Evolutionary conservation across 2,113 vertebrate species (phyloP).

Genomic region (Chunga burmeisteri): DNA sequence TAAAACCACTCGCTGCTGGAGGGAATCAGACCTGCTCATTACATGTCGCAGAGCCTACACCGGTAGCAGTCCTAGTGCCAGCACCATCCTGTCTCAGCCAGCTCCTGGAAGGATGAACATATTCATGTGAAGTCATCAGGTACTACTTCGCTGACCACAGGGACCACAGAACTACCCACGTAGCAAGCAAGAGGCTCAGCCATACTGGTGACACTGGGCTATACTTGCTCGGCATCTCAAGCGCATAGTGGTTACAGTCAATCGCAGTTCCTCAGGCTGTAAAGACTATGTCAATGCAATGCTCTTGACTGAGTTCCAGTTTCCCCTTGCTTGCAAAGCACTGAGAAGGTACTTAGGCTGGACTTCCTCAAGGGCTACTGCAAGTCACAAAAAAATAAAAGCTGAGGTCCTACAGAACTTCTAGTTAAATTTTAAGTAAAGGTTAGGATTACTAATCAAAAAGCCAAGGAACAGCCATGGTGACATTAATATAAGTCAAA

Average conservation of each 20-base stretch:
- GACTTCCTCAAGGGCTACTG: background rate
- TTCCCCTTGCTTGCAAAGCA: background rate
- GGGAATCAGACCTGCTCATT: background rate
- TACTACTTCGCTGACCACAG: background rate
- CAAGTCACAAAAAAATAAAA: background rate
- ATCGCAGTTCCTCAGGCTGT: background rate
- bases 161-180: background rate
- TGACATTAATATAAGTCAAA: background rate
- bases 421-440: background rate
- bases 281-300: background rate
- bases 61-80: background rate
- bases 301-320: background rate
- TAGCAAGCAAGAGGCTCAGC: background rate
- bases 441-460: background rate
- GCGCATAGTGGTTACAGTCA: background rate
- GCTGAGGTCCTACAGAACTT: background rate
- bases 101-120: background rate
- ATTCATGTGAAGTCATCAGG: background rate
- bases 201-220: background rate
- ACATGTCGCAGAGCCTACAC: accelerated
- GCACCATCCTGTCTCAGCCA: background rate
- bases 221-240: accelerated
- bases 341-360: background rate
- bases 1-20: background rate
- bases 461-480: background rate